phyloP scores from a whole-genome alignment of 2,113 vertebrate genomes.

The Physeter macrocephalus region DNA sequence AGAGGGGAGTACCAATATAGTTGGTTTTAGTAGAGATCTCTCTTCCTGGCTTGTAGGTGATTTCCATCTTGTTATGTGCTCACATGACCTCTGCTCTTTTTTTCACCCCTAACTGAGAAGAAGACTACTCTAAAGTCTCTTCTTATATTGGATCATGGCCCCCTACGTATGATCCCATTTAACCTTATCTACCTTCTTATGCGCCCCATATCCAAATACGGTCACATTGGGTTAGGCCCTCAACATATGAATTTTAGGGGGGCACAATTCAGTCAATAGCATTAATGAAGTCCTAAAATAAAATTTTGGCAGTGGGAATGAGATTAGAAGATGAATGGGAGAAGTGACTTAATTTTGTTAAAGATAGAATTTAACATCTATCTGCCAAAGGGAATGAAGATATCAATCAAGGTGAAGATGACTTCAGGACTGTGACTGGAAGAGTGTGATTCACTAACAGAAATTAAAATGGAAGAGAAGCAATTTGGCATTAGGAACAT shows the following conservation, averaged over 20 bases:
- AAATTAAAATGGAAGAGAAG: not conserved
- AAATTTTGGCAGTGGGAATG: not conserved
- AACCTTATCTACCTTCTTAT: not conserved
- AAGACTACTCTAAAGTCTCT: not conserved
- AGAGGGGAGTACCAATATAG: not conserved
- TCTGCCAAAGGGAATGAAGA: not conserved
- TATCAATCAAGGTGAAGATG: not conserved
- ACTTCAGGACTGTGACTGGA: not conserved
- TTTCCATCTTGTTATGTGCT: not conserved
- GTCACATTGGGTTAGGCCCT: not conserved
- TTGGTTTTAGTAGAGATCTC: not conserved
- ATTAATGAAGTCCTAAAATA: not conserved
- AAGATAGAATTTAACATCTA: not conserved
- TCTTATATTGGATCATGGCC: not conserved
- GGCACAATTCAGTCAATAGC: not conserved
- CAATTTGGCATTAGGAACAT: not conserved
- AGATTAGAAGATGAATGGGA: not conserved
- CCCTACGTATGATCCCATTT: not conserved
- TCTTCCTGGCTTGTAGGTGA: not conserved
- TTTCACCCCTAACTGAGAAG: not conserved
- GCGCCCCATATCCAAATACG: not conserved
- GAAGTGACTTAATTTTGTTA: not conserved
- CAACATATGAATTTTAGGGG: not conserved
- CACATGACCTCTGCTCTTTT: not conserved
- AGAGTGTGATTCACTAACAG: not conserved